These are phyloP conservation scores for Phenganax subtilis DNA, from an alignment of 92 coral and sea anemone genomes.

Conservation along the genomic window DNA sequence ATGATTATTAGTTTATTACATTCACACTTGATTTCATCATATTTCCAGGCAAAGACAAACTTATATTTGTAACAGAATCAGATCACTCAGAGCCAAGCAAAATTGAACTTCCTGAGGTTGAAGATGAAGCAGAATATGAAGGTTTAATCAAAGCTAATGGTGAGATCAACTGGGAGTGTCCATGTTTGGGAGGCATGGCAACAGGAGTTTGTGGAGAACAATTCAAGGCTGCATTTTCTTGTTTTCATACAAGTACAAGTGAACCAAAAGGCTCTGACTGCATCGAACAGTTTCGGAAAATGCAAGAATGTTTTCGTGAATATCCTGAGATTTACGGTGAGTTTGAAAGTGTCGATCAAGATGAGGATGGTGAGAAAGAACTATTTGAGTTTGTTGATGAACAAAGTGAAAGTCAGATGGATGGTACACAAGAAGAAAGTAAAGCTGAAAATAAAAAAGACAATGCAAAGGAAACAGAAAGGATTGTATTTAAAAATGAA, in stretches of 20 bases:
- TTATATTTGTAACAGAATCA: conserved; percentile 86
- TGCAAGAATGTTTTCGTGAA: conserved; percentile 89
- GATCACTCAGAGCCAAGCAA: conserved; percentile 73
- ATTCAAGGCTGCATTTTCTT: conserved; percentile 86
- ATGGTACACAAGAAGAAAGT: conserved; percentile 32
- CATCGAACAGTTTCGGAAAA: conserved; percentile 80
- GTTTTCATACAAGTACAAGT: conserved; percentile 88
- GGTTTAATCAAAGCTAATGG: conserved; percentile 91
- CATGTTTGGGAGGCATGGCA: conserved; percentile 98
- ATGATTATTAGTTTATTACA: background rate
- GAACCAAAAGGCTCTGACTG: conserved; percentile 95
- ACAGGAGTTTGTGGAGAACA: conserved; percentile 95
- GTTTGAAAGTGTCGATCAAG: conserved; percentile 29
- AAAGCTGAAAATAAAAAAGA: conserved; percentile 4
- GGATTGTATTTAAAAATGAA: background rate
- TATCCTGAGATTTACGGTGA: conserved; percentile 93
- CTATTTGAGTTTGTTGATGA: conserved; percentile 56
- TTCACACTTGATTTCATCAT: background rate
- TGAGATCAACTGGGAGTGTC: conserved; percentile 99
- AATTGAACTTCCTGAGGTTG: conserved; percentile 59
- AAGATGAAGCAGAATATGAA: conserved; percentile 80
- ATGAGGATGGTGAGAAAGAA: conserved; percentile 17
- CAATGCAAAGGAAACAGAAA: background rate
- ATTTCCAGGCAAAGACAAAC: conserved; percentile 75
- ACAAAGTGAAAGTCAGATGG: conserved; percentile 32